Evolutionary conservation across 2,888 invertebrate genomes (phyloP), one percentile per base, ranked within the genome.

Genomic region (Sphinx pinastri): DNA sequence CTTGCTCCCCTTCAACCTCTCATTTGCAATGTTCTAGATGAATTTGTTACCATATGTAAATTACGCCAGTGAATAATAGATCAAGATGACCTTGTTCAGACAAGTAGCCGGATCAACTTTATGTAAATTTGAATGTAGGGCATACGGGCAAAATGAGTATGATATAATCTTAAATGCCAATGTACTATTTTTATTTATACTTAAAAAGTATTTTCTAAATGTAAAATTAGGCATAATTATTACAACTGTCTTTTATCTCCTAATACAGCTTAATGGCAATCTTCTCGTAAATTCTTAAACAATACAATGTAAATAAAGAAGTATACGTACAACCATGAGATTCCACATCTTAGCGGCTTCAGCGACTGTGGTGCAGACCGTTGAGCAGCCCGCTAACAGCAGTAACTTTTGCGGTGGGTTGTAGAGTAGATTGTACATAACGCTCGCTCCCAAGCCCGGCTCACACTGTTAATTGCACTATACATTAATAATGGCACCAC

Each of bases 271-370:
- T 38, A 38, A 6, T 38, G 38, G n/a, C n/a, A n/a, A n/a, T n/a
- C n/a, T n/a, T n/a, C n/a, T n/a, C n/a, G n/a, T n/a, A 25, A 25
- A 25, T 25, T 25, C 25, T 25, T 25, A 25, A 25, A 1, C 25
- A 25, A n/a, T 51, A 11, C 55, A 73, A 70, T 58, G 47, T 16
- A 45, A n/a, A 57, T 16, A 68, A 60, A 47, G 16, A 25, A 54
- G 60, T 45, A 63, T 87, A 96, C 97, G 96, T 93, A 99, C 99
- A 95, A 99, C 99, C 88, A 99, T 98, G 74, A 99, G 96, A 94
- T 99, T 99, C 99, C 99, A 99, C 98, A 99, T 99, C 94, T 99
- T 99, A 71, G 99, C 99, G 58, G 99, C 99, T 94, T 99, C 99
- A 2, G 99, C 99, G 14, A 99, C 99, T 60, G 99, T 99, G 31